Evolutionary conservation across 2,888 invertebrate species (phyloP), one percentile per base, ranked within the genome.

Genomic region (Zaprionus lineosus): DNA sequence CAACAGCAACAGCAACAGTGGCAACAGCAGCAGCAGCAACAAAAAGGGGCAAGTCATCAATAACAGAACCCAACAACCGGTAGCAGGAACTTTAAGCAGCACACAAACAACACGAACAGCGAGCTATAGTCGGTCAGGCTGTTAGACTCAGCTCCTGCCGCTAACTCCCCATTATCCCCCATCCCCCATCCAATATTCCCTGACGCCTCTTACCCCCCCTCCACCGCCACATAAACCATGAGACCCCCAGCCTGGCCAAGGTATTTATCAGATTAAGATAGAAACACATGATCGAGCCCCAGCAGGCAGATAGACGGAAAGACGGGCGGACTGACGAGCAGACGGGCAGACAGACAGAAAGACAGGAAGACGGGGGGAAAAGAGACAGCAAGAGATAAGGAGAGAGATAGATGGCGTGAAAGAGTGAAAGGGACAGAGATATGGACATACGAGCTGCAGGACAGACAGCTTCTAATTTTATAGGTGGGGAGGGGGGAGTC

Each of bases 181-280:
- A n/a, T n/a, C n/a, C n/a, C n/a, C n/a, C n/a, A n/a, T n/a, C n/a
- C n/a, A n/a, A n/a, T n/a, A n/a, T n/a, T n/a, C n/a, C n/a, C n/a
- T n/a, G n/a, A n/a, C n/a, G n/a, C 33, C 6, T 12, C n/a, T 18
- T 31, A n/a, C n/a, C n/a, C n/a, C 4, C 40, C 41, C 41, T 37
- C 7, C 11, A 33, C 44, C n/a, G n/a, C n/a, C n/a, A n/a, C n/a
- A n/a, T n/a, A n/a, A n/a, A n/a, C n/a, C n/a, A n/a, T n/a, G n/a
- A n/a, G n/a, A n/a, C n/a, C n/a, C 8, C 29, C 41, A 28, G 19
- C 39, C 29, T 43, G 19, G 28, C 43, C 61, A 53, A 72, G 61
- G 61, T 79, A 74, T 69, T 79, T 78, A 78, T 78, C 79, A 66
- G 77, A 78, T 79, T 76, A 72, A 79, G 79, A 74, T 79, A 60